A percentile compares a stretch with the other conserved stretches of the same genome.
phyloP scores from a whole-genome alignment of 2,113 vertebrate species.

The Leiothrix lutea region DNA sequence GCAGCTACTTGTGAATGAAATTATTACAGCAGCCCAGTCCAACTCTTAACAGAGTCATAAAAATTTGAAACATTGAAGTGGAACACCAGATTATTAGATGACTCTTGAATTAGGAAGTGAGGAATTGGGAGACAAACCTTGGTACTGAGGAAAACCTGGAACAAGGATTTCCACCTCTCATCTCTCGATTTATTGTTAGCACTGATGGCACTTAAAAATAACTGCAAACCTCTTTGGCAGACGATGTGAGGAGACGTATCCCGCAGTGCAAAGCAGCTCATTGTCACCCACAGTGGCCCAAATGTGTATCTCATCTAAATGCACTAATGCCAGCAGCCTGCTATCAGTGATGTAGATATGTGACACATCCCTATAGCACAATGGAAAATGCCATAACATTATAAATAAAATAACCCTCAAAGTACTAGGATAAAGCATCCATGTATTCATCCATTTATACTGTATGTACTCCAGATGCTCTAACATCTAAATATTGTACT shows the following conservation, averaged over 20 bases:
- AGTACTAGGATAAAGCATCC: neutral
- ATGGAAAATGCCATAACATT: neutral
- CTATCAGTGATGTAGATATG: accelerated
- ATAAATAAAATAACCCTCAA: neutral
- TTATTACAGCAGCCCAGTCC: neutral
- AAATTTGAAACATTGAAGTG: neutral
- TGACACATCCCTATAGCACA: neutral
- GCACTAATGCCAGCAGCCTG: neutral
- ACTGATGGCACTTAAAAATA: neutral
- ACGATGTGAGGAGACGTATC: accelerated
- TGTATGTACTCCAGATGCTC: neutral
- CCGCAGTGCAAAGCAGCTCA: neutral
- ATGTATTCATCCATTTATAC: neutral
- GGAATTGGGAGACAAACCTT: neutral
- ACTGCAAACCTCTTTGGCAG: neutral
- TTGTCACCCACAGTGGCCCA: neutral
- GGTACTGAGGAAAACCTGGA: neutral
- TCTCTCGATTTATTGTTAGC: neutral
- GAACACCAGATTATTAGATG: neutral
- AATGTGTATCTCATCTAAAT: neutral
- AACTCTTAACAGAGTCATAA: neutral
- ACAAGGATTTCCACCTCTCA: neutral
- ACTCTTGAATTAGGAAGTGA: neutral
- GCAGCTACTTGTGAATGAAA: neutral
- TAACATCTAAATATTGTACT: neutral